Conservation (phyloP, 2,797 vertebrate genomes). For the Propithecus deckenii region DNA sequence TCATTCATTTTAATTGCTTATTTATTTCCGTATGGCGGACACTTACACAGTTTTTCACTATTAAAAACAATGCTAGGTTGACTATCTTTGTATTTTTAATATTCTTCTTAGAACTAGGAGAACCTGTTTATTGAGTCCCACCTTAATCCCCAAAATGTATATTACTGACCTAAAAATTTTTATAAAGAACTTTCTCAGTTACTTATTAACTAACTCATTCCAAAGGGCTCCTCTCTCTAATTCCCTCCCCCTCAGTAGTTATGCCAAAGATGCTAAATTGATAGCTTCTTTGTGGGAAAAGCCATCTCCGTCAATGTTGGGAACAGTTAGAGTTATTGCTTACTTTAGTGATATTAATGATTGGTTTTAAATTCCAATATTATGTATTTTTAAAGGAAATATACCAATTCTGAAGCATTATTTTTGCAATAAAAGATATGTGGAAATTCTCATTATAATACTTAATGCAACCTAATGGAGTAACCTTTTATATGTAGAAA, state of each 20-base stretch:
- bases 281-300: neutral
- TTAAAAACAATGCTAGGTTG: neutral
- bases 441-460: neutral
- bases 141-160: neutral
- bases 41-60: neutral
- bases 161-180: neutral
- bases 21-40: neutral
- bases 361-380: neutral
- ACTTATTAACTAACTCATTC: neutral
- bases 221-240: neutral
- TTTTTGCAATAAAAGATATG: neutral
- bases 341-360: neutral
- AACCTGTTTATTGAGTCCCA: neutral
- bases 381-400: neutral
- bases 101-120: neutral
- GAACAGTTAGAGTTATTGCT: neutral
- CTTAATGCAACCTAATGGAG: neutral
- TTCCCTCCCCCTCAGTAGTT: neutral
- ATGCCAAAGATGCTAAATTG: neutral
- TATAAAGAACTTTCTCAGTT: neutral
- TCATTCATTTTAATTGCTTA: neutral
- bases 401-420: neutral
- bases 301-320: neutral
- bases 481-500: neutral
- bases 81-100: neutral